Evolutionary conservation across 2,888 invertebrate genomes (phyloP).

Genomic region (Ecdyonurus torrentis): DNA sequence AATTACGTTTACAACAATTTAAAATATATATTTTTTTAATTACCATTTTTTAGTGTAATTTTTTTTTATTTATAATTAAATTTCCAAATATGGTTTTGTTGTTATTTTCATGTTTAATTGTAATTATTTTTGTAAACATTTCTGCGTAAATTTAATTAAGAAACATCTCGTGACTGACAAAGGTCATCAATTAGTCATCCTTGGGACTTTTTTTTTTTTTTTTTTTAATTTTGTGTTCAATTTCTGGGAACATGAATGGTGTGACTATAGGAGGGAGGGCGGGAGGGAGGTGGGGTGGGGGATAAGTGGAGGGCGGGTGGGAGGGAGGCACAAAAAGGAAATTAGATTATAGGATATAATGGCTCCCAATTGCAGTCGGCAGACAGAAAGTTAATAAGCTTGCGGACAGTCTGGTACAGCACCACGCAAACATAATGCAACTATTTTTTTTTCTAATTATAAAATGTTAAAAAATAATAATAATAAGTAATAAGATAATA

Average conservation of each 20-base stretch:
- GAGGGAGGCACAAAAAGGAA: conserved; percentile 21
- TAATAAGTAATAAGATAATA: too few species aligned
- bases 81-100: too few species aligned
- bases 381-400: background rate
- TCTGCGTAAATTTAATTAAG: background rate
- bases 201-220: background rate
- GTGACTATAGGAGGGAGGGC: background rate
- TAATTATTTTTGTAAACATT: background rate
- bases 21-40: too few species aligned
- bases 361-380: background rate
- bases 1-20: too few species aligned
- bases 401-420: background rate
- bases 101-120: background rate
- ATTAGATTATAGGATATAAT: background rate
- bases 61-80: too few species aligned
- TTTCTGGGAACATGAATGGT: background rate
- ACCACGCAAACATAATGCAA: background rate
- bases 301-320: background rate
- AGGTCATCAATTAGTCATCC: background rate
- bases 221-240: background rate
- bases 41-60: too few species aligned
- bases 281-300: background rate
- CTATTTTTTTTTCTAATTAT: background rate
- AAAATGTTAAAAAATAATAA: too few species aligned
- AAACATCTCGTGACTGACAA: background rate